These are phyloP conservation scores for Eutolmus rufibarbis DNA, from an alignment of 2,888 invertebrate species.

Conservation along the genomic window DNA sequence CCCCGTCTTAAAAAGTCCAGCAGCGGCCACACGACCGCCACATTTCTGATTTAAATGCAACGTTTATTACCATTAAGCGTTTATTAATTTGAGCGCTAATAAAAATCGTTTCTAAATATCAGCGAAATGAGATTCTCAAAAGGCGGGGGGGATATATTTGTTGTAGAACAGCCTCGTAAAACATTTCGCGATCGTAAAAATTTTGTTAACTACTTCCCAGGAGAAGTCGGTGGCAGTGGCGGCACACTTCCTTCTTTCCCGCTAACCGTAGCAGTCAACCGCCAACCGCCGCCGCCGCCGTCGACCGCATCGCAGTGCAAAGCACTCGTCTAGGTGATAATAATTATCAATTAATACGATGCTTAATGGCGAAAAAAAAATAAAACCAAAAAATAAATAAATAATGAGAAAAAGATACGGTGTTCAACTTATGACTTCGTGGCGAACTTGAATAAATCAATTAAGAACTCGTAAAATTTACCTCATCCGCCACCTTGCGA, in stretches of 20 bases:
- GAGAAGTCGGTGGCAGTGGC: neutral
- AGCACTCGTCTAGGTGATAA: neutral
- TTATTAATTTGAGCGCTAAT: slow-evolving; percentile 2
- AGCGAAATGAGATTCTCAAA: neutral
- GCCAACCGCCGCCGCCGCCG: neutral
- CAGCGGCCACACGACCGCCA: neutral
- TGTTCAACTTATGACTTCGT: neutral
- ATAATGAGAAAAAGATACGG: neutral
- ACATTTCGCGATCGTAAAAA: slow-evolving; percentile 34
- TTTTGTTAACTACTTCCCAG: slow-evolving; percentile 18
- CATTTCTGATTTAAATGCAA: slow-evolving; percentile 7
- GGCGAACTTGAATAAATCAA: slow-evolving; percentile 37
- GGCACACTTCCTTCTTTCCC: neutral
- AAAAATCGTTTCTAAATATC: slow-evolving; percentile 18
- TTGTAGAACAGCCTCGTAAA: neutral
- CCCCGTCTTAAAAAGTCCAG: neutral
- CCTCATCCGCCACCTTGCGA: neutral
- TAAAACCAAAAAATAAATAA: neutral
- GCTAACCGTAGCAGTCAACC: neutral
- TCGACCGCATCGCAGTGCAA: neutral
- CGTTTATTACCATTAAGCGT: slow-evolving; percentile 2
- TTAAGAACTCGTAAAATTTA: slow-evolving; percentile 37
- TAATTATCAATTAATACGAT: slow-evolving; percentile 20
- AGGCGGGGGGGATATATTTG: neutral
- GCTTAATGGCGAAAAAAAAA: neutral